phyloP scores from a whole-genome alignment of 2,888 invertebrate genomes.

The Synergus laeviventris region DNA sequence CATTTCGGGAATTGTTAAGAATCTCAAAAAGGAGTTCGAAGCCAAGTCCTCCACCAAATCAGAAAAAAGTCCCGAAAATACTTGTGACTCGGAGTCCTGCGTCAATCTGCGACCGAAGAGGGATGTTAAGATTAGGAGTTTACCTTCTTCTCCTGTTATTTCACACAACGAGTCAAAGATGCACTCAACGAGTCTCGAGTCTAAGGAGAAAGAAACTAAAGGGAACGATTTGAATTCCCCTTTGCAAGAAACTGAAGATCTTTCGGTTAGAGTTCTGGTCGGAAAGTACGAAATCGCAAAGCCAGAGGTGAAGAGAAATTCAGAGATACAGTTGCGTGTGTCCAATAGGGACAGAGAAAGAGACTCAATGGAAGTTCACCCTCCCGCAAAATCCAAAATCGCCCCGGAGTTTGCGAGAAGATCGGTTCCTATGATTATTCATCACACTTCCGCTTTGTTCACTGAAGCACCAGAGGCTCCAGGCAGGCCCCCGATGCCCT shows the following conservation, averaged over 20 bases:
- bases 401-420: slow-evolving; percentile 71
- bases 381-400: slow-evolving; percentile 69
- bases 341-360: slow-evolving; percentile 59
- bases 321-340: slow-evolving; percentile 66
- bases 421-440: slow-evolving; percentile 70
- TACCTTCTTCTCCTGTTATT: slow-evolving; percentile 80
- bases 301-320: slow-evolving; percentile 60
- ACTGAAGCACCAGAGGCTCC: slow-evolving; percentile 65
- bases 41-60: slow-evolving; percentile 80
- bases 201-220: slow-evolving; percentile 60
- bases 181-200: slow-evolving; percentile 64
- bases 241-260: slow-evolving; percentile 78
- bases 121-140: slow-evolving; percentile 69
- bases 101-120: slow-evolving; percentile 61
- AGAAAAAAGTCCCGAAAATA: slow-evolving; percentile 76
- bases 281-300: slow-evolving; percentile 84
- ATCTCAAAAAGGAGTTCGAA: slow-evolving; percentile 92
- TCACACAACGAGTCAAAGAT: slow-evolving; percentile 77
- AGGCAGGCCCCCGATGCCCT: slow-evolving; percentile 75
- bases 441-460: slow-evolving; percentile 55
- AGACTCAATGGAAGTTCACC: slow-evolving; percentile 68
- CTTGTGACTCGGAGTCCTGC: slow-evolving; percentile 67
- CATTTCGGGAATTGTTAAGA: slow-evolving; percentile 86
- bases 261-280: slow-evolving; percentile 86
- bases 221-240: slow-evolving; percentile 48